A percentile compares a stretch with the other conserved stretches of the same genome.
Conservation (phyloP, 2,113 vertebrate species). For the Cryptotis parvus region DNA sequence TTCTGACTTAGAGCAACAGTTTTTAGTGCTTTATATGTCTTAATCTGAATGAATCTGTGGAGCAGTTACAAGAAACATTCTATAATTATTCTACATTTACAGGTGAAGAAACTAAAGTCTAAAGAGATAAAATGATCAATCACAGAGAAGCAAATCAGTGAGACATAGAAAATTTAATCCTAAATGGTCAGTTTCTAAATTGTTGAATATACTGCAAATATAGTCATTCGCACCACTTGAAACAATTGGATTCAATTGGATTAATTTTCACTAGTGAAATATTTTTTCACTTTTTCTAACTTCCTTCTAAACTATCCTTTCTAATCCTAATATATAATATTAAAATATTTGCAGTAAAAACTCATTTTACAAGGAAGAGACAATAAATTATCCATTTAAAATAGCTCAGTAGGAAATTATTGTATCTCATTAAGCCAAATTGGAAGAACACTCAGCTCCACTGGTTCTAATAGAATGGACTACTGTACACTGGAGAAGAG, state of each 20-base stretch:
- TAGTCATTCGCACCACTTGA: background rate
- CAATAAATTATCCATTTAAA: background rate
- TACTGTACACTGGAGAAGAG: background rate
- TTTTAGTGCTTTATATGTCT: background rate
- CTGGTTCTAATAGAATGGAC: background rate
- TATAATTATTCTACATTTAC: constrained; percentile 17
- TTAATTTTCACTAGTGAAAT: background rate
- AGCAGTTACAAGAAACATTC: background rate
- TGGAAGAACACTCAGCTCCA: background rate
- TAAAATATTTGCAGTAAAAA: constrained; percentile 8
- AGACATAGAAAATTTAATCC: background rate
- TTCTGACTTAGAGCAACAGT: background rate
- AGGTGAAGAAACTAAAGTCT: constrained; percentile 9
- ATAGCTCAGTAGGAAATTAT: background rate
- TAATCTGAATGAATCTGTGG: background rate
- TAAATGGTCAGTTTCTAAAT: background rate
- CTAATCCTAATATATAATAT: background rate
- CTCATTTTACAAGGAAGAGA: background rate
- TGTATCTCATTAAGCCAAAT: background rate
- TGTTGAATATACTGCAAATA: background rate
- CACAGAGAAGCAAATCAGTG: background rate
- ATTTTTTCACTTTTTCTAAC: background rate
- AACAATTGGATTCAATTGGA: constrained; percentile 7
- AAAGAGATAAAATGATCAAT: background rate
- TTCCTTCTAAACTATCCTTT: background rate